Conservation (phyloP, 92 coral and sea anemone species). For the Epizoanthus ramosus region DNA sequence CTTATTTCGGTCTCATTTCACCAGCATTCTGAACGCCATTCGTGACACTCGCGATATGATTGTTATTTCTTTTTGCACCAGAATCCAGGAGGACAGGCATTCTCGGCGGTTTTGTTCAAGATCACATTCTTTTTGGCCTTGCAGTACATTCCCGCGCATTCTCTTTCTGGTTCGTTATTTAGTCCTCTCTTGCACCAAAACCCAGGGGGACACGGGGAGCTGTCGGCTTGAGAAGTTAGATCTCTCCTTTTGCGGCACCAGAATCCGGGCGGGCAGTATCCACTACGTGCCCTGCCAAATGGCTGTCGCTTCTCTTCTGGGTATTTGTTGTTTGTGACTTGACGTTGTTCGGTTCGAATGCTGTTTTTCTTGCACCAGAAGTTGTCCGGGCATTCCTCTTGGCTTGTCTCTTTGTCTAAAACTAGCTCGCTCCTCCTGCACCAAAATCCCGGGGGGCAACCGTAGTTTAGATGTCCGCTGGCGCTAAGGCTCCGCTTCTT, state of each 20-base stretch:
- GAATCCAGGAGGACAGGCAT: slow-evolving; percentile 65
- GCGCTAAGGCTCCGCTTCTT: slow-evolving; percentile 38
- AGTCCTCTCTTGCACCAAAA: slow-evolving; percentile 70
- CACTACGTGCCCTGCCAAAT: neutral
- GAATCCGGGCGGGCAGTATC: slow-evolving; percentile 59
- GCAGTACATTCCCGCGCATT: slow-evolving; percentile 65
- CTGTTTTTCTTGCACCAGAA: slow-evolving; percentile 43
- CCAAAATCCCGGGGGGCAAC: slow-evolving; percentile 65
- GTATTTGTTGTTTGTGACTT: slow-evolving; percentile 25
- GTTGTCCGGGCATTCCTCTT: slow-evolving; percentile 37
- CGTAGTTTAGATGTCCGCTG: slow-evolving; percentile 15
- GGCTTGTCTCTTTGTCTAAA: slow-evolving; percentile 55
- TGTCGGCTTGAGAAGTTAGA: slow-evolving; percentile 47
- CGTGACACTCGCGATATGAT: no score
- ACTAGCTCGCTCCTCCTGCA: slow-evolving; percentile 61
- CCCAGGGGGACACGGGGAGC: slow-evolving; percentile 57
- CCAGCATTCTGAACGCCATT: neutral
- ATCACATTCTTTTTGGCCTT: slow-evolving; percentile 54
- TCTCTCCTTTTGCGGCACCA: slow-evolving; percentile 71
- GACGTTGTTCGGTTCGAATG: slow-evolving; percentile 34
- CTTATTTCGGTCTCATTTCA: neutral
- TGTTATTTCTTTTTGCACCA: slow-evolving; percentile 66
- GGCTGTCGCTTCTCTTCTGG: slow-evolving; percentile 10
- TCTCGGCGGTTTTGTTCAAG: slow-evolving; percentile 45
- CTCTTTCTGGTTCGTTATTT: slow-evolving; percentile 7